A percentile compares a stretch with the other conserved stretches of the same genome.
Evolutionary conservation across 2,113 vertebrate genomes (phyloP).

Genomic region (Bagarius yarrelli): DNA sequence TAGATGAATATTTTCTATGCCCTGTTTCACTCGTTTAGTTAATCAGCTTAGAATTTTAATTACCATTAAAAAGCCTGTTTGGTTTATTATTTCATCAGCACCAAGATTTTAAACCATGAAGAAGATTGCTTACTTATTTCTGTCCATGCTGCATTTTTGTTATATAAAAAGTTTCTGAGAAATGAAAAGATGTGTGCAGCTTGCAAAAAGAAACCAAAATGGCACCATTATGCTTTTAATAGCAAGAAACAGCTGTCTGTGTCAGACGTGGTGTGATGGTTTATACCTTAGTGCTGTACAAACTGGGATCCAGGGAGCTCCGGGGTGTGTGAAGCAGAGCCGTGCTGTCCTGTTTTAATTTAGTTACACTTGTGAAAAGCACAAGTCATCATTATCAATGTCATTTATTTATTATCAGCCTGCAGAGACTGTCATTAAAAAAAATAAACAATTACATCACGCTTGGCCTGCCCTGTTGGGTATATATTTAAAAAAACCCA

Average conservation of each 20-base stretch:
- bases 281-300: background rate
- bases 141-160: background rate
- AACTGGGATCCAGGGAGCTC: background rate
- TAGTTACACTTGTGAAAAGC: background rate
- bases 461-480: background rate
- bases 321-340: background rate
- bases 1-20: background rate
- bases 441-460: background rate
- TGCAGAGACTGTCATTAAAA: background rate
- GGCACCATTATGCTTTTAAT: background rate
- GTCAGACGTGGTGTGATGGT: background rate
- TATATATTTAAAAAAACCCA: background rate
- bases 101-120: background rate
- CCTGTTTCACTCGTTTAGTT: background rate
- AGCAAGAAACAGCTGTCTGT: background rate
- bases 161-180: background rate
- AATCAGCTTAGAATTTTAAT: constrained; percentile 6
- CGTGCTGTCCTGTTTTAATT: background rate
- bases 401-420: constrained; percentile 1
- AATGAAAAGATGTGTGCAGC: background rate
- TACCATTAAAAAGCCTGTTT: background rate
- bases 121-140: background rate
- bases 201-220: background rate
- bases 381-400: background rate
- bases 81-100: background rate